These are phyloP conservation scores for Syngnathus rostellatus DNA, from an alignment of 2,797 vertebrate genomes.

Conservation along the genomic window DNA sequence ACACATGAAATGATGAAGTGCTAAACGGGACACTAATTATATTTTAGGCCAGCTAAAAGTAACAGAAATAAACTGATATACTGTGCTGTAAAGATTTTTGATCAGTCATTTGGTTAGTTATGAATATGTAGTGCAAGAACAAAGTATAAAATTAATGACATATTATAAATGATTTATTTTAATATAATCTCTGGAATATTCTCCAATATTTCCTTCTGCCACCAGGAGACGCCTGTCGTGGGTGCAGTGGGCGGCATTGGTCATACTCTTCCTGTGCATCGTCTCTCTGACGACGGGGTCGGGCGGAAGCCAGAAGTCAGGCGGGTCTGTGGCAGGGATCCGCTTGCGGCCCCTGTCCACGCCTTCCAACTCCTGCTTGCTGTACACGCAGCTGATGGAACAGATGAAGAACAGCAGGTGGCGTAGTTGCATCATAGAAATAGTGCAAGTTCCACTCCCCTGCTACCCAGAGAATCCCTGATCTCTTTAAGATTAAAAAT, in stretches of 20 bases:
- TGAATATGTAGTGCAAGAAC: too few relatives aligned
- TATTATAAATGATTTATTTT: too few relatives aligned
- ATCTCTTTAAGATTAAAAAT: too few relatives aligned
- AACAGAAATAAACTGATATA: too few relatives aligned
- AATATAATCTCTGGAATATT: background rate
- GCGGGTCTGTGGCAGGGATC: constrained; percentile 64
- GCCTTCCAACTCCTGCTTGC: constrained; percentile 83
- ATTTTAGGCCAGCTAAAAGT: too few relatives aligned
- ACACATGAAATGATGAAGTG: too few relatives aligned
- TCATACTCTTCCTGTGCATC: constrained; percentile 90
- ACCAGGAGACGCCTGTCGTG: constrained; percentile 82
- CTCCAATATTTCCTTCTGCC: background rate
- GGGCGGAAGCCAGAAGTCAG: constrained; percentile 63
- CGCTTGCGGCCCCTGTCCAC: constrained; percentile 71
- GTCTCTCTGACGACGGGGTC: constrained; percentile 80
- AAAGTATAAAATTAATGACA: too few relatives aligned
- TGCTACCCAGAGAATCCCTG: too few relatives aligned
- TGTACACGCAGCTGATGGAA: constrained; percentile 63
- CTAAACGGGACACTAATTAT: too few relatives aligned
- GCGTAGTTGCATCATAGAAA: background rate
- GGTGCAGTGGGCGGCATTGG: constrained; percentile 90
- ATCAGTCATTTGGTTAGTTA: too few relatives aligned
- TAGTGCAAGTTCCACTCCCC: background rate
- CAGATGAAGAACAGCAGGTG: constrained; percentile 66
- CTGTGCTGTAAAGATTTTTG: too few relatives aligned